Conservation (phyloP, 35 echinoderm and acorn worm genomes). For the Ophiothrix spiculata region DNA sequence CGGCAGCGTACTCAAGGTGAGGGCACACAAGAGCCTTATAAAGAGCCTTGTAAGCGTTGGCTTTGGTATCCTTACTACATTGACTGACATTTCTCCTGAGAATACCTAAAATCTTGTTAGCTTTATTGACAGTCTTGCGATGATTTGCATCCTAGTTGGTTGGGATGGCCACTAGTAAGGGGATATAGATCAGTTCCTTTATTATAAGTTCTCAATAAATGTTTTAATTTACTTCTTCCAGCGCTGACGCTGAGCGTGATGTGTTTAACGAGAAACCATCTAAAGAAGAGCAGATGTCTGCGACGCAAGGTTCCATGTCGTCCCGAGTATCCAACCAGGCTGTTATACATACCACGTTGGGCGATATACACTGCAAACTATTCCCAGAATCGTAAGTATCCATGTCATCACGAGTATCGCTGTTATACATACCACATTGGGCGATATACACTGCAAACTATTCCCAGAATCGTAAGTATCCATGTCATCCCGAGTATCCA, state of each 20-base stretch:
- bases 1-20: no score
- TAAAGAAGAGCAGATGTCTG: conserved; percentile 97
- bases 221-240: conserved; percentile 28
- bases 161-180: no score
- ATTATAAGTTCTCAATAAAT: conserved; percentile 1
- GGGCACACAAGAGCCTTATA: no score
- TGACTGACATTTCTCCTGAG: no score
- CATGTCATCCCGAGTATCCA: not conserved
- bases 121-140: no score
- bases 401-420: not conserved
- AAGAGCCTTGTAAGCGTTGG: no score
- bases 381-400: no score
- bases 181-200: no score
- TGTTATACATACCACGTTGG: conserved; percentile 84
- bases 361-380: conserved; percentile 79
- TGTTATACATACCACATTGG: not conserved
- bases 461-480: not conserved
- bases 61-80: no score
- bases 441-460: not conserved
- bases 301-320: conserved; percentile 71
- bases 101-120: no score
- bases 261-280: conserved; percentile 99
- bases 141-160: no score
- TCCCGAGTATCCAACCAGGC: conserved; percentile 65
- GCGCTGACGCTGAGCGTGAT: conserved; percentile 93